Base-by-base conservation (phyloP, 2,888 invertebrate genomes). In the Hetaerina titia region DNA sequence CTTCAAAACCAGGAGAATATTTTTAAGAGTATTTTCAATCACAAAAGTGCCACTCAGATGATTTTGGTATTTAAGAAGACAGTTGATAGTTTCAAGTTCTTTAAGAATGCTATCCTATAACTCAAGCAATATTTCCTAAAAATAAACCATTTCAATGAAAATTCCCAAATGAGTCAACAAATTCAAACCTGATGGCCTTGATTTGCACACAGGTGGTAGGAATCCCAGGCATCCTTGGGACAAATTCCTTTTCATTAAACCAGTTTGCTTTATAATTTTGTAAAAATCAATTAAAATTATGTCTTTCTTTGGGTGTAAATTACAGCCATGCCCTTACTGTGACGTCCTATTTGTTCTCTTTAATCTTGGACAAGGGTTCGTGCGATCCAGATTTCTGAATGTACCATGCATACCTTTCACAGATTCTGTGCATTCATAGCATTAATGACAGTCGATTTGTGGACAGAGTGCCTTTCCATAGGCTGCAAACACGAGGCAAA, bases 381-480 rank as follows among this genome's bases (percentile, higher is more conserved):
- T 22, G 22, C 19, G 45, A 22, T 15, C 81, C 69, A 69, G n/a
- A 5, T 81, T 31, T 6, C 25, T 31, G 81, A 81, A 81, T 81
- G 13, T 31, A 8, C 31, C 81, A 31, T 31, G 31, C 81, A 81
- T 81, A 31, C 81, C 81, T 81, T 81, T 81, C 81, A 69, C 69
- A 69, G 69, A 69, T 13, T 69, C 69, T 69, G 81, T 2, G 11
- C 81, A 81, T 31, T 81, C 81, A 25, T 81, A 25, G 81, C 81
- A 81, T 81, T 81, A 81, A 81, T 81, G 81, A 31, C 25, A 81
- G 31, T 22, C 81, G 31, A 81, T 81, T 81, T 81, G 81, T 81
- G 25, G 81, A 81, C 81, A 81, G 81, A 81, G 81, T 81, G 81
- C 31, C 81, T 81, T 81, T 81, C 81, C 81, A 74, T 13, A 74